These are phyloP conservation scores for Tridacna gigas DNA, from an alignment of 2,888 invertebrate species.

Conservation along the genomic window DNA sequence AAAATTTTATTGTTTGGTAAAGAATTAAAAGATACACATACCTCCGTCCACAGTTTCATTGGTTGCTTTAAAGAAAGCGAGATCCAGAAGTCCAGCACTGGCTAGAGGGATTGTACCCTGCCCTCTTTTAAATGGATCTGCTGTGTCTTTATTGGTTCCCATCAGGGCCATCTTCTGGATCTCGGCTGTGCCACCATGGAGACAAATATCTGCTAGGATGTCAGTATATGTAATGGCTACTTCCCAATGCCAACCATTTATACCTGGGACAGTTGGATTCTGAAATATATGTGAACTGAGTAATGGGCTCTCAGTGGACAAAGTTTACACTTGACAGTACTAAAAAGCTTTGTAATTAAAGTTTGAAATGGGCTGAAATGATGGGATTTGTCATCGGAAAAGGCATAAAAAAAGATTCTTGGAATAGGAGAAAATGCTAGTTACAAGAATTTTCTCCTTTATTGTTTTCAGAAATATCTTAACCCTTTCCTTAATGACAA, in stretches of 20 bases:
- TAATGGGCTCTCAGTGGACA: no score
- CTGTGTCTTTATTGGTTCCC: slow-evolving; percentile 75
- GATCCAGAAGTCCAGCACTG: slow-evolving; percentile 82
- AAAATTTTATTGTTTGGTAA: background rate
- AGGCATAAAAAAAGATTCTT: no score
- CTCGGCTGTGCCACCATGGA: slow-evolving; percentile 79
- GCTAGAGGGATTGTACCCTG: slow-evolving; percentile 69
- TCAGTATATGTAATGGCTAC: slow-evolving; percentile 82
- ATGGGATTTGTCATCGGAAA: no score
- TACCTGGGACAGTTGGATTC: slow-evolving; percentile 75
- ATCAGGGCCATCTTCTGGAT: slow-evolving; percentile 83
- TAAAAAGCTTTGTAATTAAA: no score
- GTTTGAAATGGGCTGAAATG: no score
- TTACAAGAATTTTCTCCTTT: no score
- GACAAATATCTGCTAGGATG: slow-evolving; percentile 80
- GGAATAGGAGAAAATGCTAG: no score
- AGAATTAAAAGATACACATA: slow-evolving; percentile 31
- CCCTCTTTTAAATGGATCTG: slow-evolving; percentile 69
- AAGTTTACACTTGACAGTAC: no score
- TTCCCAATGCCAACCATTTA: slow-evolving; percentile 84
- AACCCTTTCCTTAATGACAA: no score
- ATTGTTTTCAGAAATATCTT: no score
- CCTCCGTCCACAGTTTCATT: slow-evolving; percentile 78
- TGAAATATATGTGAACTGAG: slow-evolving; percentile 27
- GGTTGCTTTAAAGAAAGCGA: slow-evolving; percentile 78